Evolutionary conservation across 2,888 invertebrate genomes (phyloP), one percentile per base, ranked within the genome.

Genomic region (Fissipunctia ypsillon): DNA sequence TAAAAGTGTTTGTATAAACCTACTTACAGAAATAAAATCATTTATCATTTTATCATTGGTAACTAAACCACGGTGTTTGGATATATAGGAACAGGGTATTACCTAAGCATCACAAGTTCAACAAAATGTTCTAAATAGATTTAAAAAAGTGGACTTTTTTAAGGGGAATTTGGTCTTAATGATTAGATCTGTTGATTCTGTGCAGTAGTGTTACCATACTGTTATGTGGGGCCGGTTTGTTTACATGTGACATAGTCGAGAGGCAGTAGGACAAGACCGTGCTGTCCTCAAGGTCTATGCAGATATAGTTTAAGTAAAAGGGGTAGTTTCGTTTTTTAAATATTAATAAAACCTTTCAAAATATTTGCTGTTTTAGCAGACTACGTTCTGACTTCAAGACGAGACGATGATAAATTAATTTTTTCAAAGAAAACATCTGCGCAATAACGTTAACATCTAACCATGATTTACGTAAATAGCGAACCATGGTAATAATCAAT

Each of bases 161-260:
- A 67, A 31, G 16, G 71, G 83, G 69, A 73, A 67, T 73, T 73
- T 83, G 43, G 59, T 52, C 35, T 69, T 54, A 83, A 69, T 78
- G 72, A 63, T 82, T 72, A 63, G 52, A 70, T 69, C 63, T 54
- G 65, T 45, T 60, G 56, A 52, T 65, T 64, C 63, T 63, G 79
- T 82, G 67, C 79, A 64, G 52, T 80, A 79, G 70, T 82, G 63
- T 73, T 61, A 66, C 45, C 35, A 38, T 78, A 78, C 83, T 78
- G 83, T 73, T 80, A 72, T 71, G n/a, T 71, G 74, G 57, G 59
- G 59, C 71, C 57, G 57, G 73, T 81, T 74, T 57, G 56, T 74
- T 77, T 66, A 63, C 41, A 19, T 43, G 38, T 41, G 22, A 48
- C 66, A 65, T 41, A 70, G 77, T 63, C 16, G 7, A 60, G 41